Conservation (phyloP, 2,888 invertebrate species). For the Stratiomys singularior region DNA sequence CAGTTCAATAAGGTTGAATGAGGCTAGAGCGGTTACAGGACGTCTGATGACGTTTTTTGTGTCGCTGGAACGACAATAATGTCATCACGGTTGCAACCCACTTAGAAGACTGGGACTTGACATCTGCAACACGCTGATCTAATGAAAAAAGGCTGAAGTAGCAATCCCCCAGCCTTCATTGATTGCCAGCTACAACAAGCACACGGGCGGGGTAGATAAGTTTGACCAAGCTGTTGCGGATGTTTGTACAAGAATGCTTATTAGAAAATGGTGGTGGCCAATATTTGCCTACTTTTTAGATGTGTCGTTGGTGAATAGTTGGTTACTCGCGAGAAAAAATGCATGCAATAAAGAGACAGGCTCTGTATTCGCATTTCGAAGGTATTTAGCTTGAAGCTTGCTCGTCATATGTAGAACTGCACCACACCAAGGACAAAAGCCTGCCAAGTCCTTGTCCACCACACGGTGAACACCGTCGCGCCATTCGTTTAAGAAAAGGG, state of each 20-base stretch:
- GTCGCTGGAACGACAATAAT: not conserved
- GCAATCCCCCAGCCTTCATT: not conserved
- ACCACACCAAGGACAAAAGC: not conserved
- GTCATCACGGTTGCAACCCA: not conserved
- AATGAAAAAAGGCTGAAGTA: not conserved
- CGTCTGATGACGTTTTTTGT: not conserved
- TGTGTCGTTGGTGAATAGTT: not conserved
- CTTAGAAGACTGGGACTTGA: no score
- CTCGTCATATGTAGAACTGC: not conserved
- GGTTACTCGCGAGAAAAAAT: not conserved
- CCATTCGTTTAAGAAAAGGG: no score
- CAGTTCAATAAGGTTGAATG: not conserved
- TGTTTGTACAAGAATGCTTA: not conserved
- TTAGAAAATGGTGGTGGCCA: slow-evolving; percentile 4
- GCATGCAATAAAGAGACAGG: not conserved
- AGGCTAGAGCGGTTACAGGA: not conserved
- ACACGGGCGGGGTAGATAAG: slow-evolving; percentile 5
- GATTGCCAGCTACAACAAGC: slow-evolving; percentile 13
- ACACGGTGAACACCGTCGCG: no score
- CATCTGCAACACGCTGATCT: not conserved
- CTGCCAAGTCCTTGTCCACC: not conserved
- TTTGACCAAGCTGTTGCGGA: slow-evolving; percentile 10
- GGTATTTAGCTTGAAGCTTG: not conserved
- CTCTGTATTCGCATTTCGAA: not conserved
- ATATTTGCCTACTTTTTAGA: not conserved